phyloP scores from a whole-genome alignment of 2,888 invertebrate species.

The Pyrgus malvae region DNA sequence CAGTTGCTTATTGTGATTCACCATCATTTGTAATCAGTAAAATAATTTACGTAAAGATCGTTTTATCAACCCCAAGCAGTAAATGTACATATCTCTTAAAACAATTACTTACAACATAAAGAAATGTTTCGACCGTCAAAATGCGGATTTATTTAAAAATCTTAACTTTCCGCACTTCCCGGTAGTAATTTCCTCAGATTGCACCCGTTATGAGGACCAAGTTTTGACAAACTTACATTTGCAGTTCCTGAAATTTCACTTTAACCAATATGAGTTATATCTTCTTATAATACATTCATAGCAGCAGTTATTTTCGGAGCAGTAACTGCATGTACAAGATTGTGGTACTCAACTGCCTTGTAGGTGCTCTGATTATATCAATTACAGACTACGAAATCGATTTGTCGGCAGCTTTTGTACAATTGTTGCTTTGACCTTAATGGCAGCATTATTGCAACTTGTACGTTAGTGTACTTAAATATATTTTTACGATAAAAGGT shows the following conservation, averaged over 20 bases:
- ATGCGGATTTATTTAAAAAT: slow-evolving; percentile 14
- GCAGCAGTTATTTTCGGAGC: neutral
- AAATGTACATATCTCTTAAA: slow-evolving; percentile 1
- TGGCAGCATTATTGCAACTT: neutral
- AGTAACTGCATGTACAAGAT: neutral
- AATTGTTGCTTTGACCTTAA: slow-evolving; percentile 2
- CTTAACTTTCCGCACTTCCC: slow-evolving; percentile 43
- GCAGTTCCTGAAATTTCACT: neutral
- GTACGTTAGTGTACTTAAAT: too few relatives aligned
- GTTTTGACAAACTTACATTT: slow-evolving; percentile 29
- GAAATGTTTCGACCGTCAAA: slow-evolving; percentile 25
- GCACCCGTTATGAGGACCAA: slow-evolving; percentile 41
- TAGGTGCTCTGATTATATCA: slow-evolving; percentile 56
- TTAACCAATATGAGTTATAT: neutral
- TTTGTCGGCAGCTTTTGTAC: slow-evolving; percentile 40
- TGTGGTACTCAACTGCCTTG: slow-evolving; percentile 39
- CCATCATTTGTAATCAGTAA: too few relatives aligned
- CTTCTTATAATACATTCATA: neutral
- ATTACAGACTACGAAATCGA: slow-evolving; percentile 45
- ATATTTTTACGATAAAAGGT: too few relatives aligned
- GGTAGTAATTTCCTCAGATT: slow-evolving; percentile 51
- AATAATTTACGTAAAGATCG: too few relatives aligned
- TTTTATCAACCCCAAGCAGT: too few relatives aligned
- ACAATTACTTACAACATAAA: neutral
- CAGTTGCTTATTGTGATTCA: too few relatives aligned